Percentiles rank a stretch among this genome's conserved stretches.
phyloP scores from a whole-genome alignment of 2,113 vertebrate genomes.

The Pandion haliaetus region DNA sequence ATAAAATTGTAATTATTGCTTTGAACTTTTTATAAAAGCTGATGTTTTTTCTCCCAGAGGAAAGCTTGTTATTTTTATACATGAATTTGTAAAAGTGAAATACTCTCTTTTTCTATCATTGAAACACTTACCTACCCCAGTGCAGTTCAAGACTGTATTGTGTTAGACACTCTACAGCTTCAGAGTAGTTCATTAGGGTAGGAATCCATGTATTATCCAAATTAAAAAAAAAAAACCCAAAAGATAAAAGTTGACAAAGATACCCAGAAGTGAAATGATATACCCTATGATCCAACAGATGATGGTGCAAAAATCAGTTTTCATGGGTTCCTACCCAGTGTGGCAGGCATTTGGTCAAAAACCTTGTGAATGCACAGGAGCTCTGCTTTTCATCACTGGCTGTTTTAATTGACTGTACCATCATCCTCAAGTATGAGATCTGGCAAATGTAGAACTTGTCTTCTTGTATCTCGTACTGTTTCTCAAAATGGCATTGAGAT shows the following conservation, averaged over 20 bases:
- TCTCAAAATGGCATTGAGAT: background rate
- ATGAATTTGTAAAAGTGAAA: background rate
- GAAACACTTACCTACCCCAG: background rate
- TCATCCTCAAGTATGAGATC: background rate
- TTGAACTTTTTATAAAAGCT: background rate
- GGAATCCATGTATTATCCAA: background rate
- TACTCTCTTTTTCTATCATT: background rate
- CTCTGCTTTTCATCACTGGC: background rate
- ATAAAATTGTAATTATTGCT: conserved; percentile 19
- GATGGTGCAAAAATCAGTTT: background rate
- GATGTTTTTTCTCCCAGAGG: background rate
- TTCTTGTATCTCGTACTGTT: background rate
- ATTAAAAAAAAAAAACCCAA: background rate
- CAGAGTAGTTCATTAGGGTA: background rate
- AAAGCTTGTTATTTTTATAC: background rate
- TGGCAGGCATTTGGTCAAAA: background rate
- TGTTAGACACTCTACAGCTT: background rate
- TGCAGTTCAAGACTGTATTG: background rate
- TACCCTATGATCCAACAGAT: background rate
- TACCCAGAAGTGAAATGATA: background rate
- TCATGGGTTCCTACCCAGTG: background rate
- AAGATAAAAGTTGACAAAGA: background rate
- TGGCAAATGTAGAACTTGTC: background rate
- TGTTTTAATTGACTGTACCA: background rate
- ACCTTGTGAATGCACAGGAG: background rate